Percentiles rank a stretch among this genome's conserved stretches.
Conservation (phyloP, 1,140 invertebrate species). For the Aethina tumida region DNA sequence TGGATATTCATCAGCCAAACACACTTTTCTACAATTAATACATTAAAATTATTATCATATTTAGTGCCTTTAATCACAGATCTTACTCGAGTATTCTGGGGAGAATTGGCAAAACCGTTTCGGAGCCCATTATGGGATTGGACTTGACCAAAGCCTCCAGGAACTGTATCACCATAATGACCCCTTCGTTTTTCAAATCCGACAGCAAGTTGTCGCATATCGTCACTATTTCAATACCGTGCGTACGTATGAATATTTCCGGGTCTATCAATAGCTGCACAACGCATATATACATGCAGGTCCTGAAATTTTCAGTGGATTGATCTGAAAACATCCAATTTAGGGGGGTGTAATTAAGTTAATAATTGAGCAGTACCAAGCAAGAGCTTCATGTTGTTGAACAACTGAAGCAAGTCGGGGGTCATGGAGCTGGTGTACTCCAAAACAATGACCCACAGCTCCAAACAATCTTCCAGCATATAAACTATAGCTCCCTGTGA, state of each 20-base stretch:
- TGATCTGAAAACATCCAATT: constrained; percentile 45
- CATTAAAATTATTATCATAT: constrained; percentile 9
- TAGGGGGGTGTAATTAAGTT: too few species aligned
- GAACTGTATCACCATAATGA: constrained; percentile 61
- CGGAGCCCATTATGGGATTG: constrained; percentile 49
- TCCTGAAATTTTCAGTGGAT: constrained; percentile 68
- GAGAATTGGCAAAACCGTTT: constrained; percentile 55
- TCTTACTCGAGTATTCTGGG: constrained; percentile 56
- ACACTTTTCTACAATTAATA: constrained; percentile 34
- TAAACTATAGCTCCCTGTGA: constrained; percentile 75
- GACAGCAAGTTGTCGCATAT: constrained; percentile 58
- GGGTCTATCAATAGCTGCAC: constrained; percentile 77
- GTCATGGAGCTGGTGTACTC: constrained; percentile 58
- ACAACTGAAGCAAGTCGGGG: constrained; percentile 58
- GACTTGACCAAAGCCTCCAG: constrained; percentile 61
- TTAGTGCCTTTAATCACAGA: constrained; percentile 2
- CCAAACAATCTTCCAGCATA: constrained; percentile 83
- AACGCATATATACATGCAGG: constrained; percentile 69
- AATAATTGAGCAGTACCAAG: constrained; percentile 61
- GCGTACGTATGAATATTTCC: constrained; percentile 63
- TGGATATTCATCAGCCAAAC: constrained; percentile 55
- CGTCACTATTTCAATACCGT: constrained; percentile 55
- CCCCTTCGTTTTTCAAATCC: constrained; percentile 72
- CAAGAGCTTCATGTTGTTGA: constrained; percentile 65
- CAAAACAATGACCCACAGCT: constrained; percentile 78